phyloP scores from a whole-genome alignment of 2,113 vertebrate species.

The Aleadryas rufinucha region DNA sequence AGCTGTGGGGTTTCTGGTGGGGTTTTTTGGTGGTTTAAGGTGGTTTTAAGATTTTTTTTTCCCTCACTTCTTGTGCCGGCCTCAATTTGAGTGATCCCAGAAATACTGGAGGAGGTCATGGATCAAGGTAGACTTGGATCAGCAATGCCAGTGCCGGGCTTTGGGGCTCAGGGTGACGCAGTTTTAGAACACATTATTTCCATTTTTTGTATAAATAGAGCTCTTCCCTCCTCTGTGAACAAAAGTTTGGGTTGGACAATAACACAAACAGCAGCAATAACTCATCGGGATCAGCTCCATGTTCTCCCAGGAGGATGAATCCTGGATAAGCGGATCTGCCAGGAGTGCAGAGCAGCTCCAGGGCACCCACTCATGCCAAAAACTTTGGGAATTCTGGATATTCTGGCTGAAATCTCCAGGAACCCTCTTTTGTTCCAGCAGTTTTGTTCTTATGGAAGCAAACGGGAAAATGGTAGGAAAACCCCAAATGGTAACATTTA shows the following conservation, averaged over 20 bases:
- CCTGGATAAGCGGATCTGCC: background rate
- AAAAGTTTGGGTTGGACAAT: background rate
- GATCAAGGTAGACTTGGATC: background rate
- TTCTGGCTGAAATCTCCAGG: background rate
- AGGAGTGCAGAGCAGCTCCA: background rate
- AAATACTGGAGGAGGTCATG: background rate
- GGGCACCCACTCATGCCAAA: background rate
- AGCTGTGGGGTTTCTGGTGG: background rate
- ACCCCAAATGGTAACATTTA: background rate
- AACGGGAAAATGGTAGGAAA: background rate
- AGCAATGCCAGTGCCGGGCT: background rate
- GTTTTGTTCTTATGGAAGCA: background rate
- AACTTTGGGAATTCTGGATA: background rate
- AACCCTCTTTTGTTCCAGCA: background rate
- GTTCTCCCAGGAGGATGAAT: background rate
- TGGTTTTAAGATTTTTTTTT: background rate
- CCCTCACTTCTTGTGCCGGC: fast-evolving
- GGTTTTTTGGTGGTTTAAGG: background rate
- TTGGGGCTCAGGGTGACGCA: background rate
- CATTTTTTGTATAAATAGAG: background rate
- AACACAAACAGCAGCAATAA: background rate
- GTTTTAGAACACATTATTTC: background rate
- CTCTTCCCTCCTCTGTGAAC: background rate
- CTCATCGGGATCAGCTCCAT: background rate
- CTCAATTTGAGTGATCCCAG: background rate